These are phyloP conservation scores for Kobus ellipsiprymnus DNA, from an alignment of 2,113 vertebrate genomes.

Conservation along the genomic window DNA sequence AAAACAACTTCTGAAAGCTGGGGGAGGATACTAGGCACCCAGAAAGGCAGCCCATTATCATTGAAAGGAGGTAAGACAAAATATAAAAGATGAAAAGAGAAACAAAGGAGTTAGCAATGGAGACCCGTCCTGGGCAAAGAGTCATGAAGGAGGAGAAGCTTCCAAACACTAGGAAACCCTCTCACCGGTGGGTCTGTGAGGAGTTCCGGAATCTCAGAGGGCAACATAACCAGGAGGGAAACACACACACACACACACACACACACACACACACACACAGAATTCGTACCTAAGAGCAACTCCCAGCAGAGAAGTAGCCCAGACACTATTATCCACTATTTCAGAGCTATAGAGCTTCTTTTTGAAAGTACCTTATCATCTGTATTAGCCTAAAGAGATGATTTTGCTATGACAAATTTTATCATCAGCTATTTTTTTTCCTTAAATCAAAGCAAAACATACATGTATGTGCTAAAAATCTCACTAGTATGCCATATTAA, in stretches of 20 bases:
- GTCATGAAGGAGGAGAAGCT: not conserved
- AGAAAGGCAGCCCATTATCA: not conserved
- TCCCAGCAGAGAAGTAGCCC: not conserved
- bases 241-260: too few species aligned
- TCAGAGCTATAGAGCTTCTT: not conserved
- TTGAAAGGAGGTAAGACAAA: not conserved
- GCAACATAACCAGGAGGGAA: not conserved
- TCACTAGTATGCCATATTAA: not conserved
- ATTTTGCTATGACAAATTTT: not conserved
- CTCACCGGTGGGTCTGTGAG: accelerated
- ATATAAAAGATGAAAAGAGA: not conserved
- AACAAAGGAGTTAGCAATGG: not conserved
- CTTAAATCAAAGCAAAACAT: not conserved
- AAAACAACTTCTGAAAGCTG: not conserved
- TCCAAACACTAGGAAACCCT: not conserved
- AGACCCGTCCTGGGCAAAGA: not conserved
- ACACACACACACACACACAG: not conserved
- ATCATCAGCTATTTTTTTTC: not conserved
- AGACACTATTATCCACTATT: not conserved
- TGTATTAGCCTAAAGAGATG: not conserved
- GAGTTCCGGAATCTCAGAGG: not conserved
- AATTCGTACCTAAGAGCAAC: not conserved
- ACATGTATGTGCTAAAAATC: not conserved
- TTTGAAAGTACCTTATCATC: not conserved
- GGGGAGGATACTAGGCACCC: not conserved